Percentiles rank a stretch among this genome's conserved stretches.
Evolutionary conservation across 2,888 invertebrate genomes (phyloP).

Genomic region (Amblyjoppa fuscipennis): DNA sequence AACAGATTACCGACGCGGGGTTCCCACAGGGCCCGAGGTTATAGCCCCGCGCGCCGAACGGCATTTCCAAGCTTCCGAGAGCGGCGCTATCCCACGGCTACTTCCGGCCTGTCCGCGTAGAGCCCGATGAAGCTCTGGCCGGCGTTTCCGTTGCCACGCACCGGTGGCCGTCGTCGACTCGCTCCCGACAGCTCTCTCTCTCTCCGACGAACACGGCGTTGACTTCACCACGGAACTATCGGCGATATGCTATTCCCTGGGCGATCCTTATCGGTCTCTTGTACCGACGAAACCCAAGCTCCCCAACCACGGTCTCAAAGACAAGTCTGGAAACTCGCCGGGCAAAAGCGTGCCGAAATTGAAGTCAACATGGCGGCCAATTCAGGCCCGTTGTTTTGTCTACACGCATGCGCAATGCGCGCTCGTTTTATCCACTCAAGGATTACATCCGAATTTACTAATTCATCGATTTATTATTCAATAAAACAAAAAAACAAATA

Average conservation of each 20-base stretch:
- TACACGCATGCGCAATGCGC: too few species aligned
- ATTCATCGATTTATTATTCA: too few species aligned
- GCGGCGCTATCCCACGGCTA: constrained; percentile 72
- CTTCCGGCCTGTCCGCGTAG: constrained; percentile 73
- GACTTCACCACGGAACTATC: neutral
- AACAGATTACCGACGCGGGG: constrained; percentile 67
- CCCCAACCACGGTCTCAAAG: too few species aligned
- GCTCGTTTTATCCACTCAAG: too few species aligned
- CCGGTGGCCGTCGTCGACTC: constrained; percentile 39
- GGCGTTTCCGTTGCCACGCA: constrained; percentile 65
- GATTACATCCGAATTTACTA: too few species aligned
- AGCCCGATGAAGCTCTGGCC: constrained; percentile 46
- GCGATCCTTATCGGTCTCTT: neutral
- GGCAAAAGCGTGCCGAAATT: too few species aligned
- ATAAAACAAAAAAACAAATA: too few species aligned
- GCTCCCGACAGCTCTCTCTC: neutral
- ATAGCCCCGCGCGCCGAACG: constrained; percentile 43
- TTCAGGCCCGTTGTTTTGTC: too few species aligned
- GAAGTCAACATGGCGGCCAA: too few species aligned
- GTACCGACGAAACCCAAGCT: neutral
- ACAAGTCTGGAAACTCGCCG: too few species aligned
- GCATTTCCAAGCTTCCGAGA: constrained; percentile 72
- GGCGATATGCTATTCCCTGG: neutral
- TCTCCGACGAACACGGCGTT: neutral
- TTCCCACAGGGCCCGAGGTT: constrained; percentile 60